A percentile compares a stretch with the other conserved stretches of the same genome.
These are phyloP conservation scores for Willisornis vidua DNA, from an alignment of 2,113 vertebrate species.

Conservation along the genomic window DNA sequence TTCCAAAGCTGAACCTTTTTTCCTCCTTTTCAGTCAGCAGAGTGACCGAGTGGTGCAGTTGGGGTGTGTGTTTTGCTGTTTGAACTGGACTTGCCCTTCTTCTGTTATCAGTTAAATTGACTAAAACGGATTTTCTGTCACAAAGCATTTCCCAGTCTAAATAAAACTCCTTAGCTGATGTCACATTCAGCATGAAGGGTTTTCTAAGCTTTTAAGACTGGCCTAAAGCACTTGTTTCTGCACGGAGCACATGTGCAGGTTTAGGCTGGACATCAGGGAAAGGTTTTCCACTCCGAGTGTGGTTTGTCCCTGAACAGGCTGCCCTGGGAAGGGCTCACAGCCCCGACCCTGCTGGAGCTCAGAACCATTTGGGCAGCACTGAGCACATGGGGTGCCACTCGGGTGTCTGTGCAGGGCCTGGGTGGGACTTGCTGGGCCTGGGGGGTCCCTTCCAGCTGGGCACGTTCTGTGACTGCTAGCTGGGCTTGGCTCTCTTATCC, in stretches of 20 bases:
- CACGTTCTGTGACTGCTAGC: not conserved
- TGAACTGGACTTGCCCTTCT: constrained; percentile 12
- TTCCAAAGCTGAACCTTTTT: not conserved
- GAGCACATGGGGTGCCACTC: not conserved
- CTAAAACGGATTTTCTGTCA: too few relatives aligned
- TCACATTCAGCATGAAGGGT: not conserved
- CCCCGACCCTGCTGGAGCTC: not conserved
- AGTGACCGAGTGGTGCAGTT: not conserved
- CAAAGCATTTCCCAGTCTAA: too few relatives aligned
- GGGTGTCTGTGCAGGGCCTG: not conserved
- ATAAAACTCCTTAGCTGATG: too few relatives aligned
- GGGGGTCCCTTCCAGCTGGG: not conserved
- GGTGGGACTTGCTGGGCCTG: not conserved
- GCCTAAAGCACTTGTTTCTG: not conserved
- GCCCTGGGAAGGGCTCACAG: not conserved
- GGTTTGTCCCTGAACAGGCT: not conserved
- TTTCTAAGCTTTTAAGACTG: not conserved
- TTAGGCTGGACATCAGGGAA: not conserved
- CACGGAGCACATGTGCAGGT: not conserved
- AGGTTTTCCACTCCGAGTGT: not conserved
- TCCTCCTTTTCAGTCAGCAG: not conserved
- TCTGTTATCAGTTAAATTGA: too few relatives aligned
- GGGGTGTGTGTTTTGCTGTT: not conserved
- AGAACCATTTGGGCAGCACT: not conserved
- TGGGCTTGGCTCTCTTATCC: not conserved